phyloP scores from a whole-genome alignment of 2,888 invertebrate genomes.

The Matsumyia berberina region DNA sequence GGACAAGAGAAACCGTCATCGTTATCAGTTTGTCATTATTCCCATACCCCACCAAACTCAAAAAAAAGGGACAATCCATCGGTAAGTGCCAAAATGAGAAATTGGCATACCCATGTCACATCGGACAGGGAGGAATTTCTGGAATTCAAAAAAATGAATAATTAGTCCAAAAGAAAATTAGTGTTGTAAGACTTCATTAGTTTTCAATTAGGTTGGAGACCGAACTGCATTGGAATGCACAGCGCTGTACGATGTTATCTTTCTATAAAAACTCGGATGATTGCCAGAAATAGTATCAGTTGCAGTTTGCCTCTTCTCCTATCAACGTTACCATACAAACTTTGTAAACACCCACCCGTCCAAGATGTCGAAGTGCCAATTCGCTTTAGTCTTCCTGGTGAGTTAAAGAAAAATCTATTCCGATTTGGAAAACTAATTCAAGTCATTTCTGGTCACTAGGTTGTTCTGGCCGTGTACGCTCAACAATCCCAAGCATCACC shows the following conservation, averaged over 20 bases:
- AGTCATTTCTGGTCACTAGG: background rate
- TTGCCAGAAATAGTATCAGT: constrained; percentile 49
- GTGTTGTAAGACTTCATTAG: constrained; percentile 54
- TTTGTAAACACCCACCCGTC: background rate
- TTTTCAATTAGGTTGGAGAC: constrained; percentile 47
- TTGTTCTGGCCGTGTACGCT: constrained; percentile 45
- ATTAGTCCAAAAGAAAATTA: constrained; percentile 17
- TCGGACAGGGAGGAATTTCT: constrained; percentile 1
- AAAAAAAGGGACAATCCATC: constrained; percentile 4
- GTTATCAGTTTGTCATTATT: background rate
- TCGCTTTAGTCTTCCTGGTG: constrained; percentile 62
- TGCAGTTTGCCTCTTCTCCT: constrained; percentile 27
- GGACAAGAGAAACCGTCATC: background rate
- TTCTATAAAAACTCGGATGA: constrained; percentile 52
- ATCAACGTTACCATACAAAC: constrained; percentile 14
- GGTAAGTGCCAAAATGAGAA: constrained; percentile 6
- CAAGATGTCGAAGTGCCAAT: constrained; percentile 50
- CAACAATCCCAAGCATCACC: constrained; percentile 37
- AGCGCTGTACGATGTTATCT: background rate
- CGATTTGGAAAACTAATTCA: background rate
- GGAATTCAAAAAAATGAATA: background rate
- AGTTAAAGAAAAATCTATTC: background rate
- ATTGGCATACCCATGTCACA: constrained; percentile 12
- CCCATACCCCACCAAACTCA: background rate
- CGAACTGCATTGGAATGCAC: constrained; percentile 22